Evolutionary conservation across 1,140 invertebrate species (phyloP), one percentile per base, ranked within the genome.

Genomic region (Nasonia longicornis): DNA sequence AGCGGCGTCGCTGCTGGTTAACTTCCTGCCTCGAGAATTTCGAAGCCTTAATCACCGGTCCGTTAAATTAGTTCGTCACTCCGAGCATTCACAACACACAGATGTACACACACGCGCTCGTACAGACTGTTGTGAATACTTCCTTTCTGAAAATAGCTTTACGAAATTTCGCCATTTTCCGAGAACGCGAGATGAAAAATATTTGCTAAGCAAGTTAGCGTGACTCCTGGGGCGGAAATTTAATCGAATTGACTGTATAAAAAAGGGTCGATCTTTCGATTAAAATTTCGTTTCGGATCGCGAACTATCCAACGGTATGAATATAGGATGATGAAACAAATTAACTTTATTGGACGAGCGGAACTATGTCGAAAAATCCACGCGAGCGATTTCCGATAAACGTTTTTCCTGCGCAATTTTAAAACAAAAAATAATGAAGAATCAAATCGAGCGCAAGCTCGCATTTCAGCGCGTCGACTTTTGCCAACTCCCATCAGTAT

Each of bases 21-120:
- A 72, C 70, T 72, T 72, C 70, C 70, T 72, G 70, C 42, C 42
- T 72, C 38, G 38, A 26, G 20, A 31, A 72, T 72, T 48, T 48
- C 42, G 42, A 72, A 72, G 35, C n/a, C 70, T 72, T 72, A 72
- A 72, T 72, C 70, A 72, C 70, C 38, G n/a, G 70, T 26, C 70
- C 70, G 70, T 72, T 45, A 72, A 72, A 72, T 72, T 72, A 45
- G 70, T 26, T 48, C 70, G 42, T 72, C 42, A 26, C 38, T 38
- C 22, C 22, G 16, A 26, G 26, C n/a, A n/a, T 26, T 26, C 63
- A 26, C 22, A 64, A n/a, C 20, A 16, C 22, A 64, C n/a, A 16
- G 2, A 3, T 16, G n/a, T 14, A 14, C 42, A 45, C 12, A 11
- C 42, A 12, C 42, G 48, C 48, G 16, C 16, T 20, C 14, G 48